Evolutionary conservation across 2,113 vertebrate species (phyloP), one percentile per base, ranked within the genome.

Genomic region (Micronycteris hirsuta): DNA sequence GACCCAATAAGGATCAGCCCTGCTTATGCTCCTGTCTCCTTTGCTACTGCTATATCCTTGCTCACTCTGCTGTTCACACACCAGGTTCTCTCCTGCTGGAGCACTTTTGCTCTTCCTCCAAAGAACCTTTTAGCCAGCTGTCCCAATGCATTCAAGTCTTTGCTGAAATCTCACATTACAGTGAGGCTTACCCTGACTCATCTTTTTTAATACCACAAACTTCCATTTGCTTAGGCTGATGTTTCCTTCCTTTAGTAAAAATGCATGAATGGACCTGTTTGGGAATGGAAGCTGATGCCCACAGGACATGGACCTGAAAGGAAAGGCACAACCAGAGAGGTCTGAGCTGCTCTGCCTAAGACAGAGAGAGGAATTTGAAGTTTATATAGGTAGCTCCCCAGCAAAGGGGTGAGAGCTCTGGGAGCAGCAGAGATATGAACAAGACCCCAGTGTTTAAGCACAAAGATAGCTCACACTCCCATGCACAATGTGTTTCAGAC

Each of bases 21-120:
- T 4, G 0, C n/a, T 17, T 4, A 12, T 61, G 9, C 10, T 13
- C 77, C 9, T 7, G 3, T 58, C 36, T 7, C 36, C 61, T 63
- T 7, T 4, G 22, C 56, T 71, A 4, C 38, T 1, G 9, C 82
- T 43, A 4, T 45, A 9, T 71, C 45, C 43, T 49, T 26, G 14
- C 65, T 54, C 26, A 56, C 15, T 16, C 0, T 16, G 33, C 49
- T 85, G 15, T 43, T 13, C 11, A 45, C 0, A 33, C 3, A 52
- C 22, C 26, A 58, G 78, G 26, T 31, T 28, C 19, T 19, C 28
- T 49, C 31, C 54, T 58, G 41, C 38, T 33, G 24, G 38, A 80
- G 12, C 43, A 3, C 5, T 5, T 86, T 49, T 74, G 45, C 1
- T 61, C 14, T 38, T 63, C 56, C 33, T 56, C 24, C 33, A 47